These are phyloP conservation scores for Aleadryas rufinucha DNA, from an alignment of 2,113 vertebrate species.

Conservation along the genomic window DNA sequence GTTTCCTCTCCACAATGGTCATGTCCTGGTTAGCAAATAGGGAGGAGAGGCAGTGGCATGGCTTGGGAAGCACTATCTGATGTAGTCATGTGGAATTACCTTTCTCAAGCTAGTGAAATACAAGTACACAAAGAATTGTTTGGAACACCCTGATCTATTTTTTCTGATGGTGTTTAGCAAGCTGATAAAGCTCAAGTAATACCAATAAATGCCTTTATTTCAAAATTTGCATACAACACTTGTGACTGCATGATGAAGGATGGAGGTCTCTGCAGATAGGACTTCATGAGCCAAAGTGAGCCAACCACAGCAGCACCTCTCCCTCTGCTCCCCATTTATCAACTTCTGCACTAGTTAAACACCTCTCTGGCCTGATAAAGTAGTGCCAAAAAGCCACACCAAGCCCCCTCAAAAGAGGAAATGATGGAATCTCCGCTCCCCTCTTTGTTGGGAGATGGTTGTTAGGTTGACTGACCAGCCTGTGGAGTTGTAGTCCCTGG, in stretches of 20 bases:
- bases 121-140: not conserved
- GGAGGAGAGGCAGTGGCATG: not conserved
- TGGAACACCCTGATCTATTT: not conserved
- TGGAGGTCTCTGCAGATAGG: not conserved
- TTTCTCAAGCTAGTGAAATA: not conserved
- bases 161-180: not conserved
- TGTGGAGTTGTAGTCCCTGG: not conserved
- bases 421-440: accelerated
- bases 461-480: not conserved
- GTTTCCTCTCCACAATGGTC: not conserved
- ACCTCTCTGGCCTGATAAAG: not conserved
- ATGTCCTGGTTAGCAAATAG: not conserved
- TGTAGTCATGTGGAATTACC: not conserved
- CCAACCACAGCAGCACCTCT: not conserved
- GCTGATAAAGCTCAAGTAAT: not conserved
- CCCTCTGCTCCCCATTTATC: not conserved
- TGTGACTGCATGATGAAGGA: not conserved
- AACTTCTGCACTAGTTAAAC: not conserved
- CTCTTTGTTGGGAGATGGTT: not conserved
- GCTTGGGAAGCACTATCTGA: not conserved
- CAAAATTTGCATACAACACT: not conserved
- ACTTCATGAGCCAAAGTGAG: not conserved
- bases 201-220: not conserved
- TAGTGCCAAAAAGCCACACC: not conserved
- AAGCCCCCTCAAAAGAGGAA: not conserved